Evolutionary conservation across 2,113 vertebrate species (phyloP).

Genomic region (Perca flavescens): DNA sequence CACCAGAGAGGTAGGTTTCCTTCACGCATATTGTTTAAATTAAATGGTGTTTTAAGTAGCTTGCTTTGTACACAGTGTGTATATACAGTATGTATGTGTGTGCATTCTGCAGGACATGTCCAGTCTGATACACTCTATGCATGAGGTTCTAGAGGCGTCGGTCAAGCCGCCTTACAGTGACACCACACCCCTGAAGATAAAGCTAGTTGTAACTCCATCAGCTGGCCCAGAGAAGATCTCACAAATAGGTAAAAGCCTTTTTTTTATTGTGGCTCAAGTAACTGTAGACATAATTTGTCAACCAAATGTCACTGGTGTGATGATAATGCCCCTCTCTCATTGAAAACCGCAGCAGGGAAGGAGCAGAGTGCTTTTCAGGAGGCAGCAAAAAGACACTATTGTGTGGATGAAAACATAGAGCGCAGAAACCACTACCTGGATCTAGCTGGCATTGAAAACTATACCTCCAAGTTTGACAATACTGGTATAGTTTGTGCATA

Average conservation of each 20-base stretch:
- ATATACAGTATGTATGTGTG: neutral
- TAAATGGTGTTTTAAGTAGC: neutral
- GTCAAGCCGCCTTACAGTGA: conserved; percentile 87
- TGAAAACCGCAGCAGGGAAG: conserved; percentile 37
- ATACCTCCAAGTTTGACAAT: conserved; percentile 89
- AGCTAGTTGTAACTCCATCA: conserved; percentile 89
- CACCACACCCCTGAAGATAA: conserved; percentile 90
- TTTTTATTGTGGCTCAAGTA: neutral
- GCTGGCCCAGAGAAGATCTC: conserved; percentile 68
- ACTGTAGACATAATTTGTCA: neutral
- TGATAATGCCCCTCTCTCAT: neutral
- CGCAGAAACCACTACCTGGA: conserved; percentile 97
- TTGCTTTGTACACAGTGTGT: neutral
- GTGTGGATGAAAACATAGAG: conserved; percentile 93
- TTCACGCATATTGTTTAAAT: neutral
- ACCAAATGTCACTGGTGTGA: neutral
- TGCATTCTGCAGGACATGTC: conserved; percentile 88
- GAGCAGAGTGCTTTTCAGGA: conserved; percentile 39
- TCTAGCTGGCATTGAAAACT: conserved; percentile 95
- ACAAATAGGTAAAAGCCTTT: conserved; percentile 80
- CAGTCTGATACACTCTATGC: conserved; percentile 92
- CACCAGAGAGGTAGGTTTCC: conserved; percentile 86
- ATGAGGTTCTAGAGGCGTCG: conserved; percentile 90
- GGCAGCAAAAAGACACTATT: conserved; percentile 75
- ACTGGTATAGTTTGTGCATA: conserved; percentile 80